Conservation (phyloP, 2,888 invertebrate genomes). For the Vannuccia rotundouncinata region DNA sequence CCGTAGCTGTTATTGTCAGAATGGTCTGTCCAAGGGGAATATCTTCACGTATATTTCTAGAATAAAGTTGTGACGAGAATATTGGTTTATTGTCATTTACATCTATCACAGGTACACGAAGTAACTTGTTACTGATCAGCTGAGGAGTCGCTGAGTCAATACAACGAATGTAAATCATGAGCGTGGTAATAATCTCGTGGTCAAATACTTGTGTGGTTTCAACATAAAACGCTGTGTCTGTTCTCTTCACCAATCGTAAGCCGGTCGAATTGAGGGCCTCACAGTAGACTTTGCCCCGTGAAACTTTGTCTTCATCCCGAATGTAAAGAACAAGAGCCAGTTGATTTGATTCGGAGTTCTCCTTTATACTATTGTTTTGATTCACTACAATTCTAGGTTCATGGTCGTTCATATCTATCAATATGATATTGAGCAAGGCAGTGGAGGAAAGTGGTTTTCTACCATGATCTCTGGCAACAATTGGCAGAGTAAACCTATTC, state of each 20-base stretch:
- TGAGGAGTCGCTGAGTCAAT: constrained; percentile 33
- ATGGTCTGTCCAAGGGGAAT: not conserved
- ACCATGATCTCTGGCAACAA: constrained; percentile 31
- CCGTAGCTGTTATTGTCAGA: constrained; percentile 33
- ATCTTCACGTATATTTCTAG: constrained; percentile 29
- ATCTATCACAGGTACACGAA: constrained; percentile 33
- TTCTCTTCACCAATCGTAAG: not conserved
- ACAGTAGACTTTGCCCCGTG: constrained; percentile 10
- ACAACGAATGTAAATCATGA: constrained; percentile 29
- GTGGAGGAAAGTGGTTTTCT: constrained; percentile 15
- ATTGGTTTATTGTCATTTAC: constrained; percentile 35
- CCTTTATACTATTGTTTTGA: constrained; percentile 25
- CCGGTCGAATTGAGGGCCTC: not conserved
- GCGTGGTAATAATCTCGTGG: constrained; percentile 4
- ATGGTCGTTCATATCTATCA: constrained; percentile 27
- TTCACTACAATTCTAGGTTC: constrained; percentile 29
- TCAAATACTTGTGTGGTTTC: constrained; percentile 34
- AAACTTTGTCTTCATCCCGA: constrained; percentile 25
- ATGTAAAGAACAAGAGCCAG: constrained; percentile 20
- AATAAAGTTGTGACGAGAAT: constrained; percentile 22
- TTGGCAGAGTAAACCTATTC: not conserved
- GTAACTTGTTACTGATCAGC: constrained; percentile 1
- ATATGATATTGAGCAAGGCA: constrained; percentile 13
- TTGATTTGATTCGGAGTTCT: not conserved
- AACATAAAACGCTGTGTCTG: constrained; percentile 27